These are phyloP conservation scores for Anaspis maculata DNA, from an alignment of 2,888 invertebrate genomes.

Conservation along the genomic window DNA sequence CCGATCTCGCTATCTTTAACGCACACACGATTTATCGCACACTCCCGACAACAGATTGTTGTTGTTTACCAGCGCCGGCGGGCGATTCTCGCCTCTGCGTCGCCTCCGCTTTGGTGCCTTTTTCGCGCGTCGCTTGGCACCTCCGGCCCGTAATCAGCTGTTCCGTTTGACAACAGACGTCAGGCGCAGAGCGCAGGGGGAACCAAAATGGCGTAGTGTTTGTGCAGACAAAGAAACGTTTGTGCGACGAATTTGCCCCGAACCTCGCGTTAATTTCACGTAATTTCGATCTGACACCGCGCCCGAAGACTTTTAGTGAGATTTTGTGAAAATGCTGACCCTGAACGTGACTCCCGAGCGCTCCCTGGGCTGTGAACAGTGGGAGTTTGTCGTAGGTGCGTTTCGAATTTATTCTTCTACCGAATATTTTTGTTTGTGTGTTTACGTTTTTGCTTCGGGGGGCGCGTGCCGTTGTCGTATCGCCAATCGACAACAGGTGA, in stretches of 20 bases:
- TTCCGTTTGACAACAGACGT: constrained; percentile 35
- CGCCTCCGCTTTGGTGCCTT: constrained; percentile 6
- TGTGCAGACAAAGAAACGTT: constrained; percentile 12
- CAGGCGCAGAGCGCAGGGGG: constrained; percentile 17
- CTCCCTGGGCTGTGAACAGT: constrained; percentile 92
- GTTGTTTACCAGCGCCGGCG: too few species aligned
- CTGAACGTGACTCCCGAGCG: constrained; percentile 94
- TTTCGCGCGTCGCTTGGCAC: constrained; percentile 6
- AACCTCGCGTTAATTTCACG: constrained; percentile 11
- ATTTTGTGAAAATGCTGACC: constrained; percentile 70
- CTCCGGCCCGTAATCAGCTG: constrained; percentile 35
- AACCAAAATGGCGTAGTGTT: constrained; percentile 34
- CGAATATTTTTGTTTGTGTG: constrained; percentile 8
- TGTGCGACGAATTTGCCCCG: constrained; percentile 7
- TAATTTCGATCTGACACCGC: constrained; percentile 11
- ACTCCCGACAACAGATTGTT: too few species aligned
- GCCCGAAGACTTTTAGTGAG: constrained; percentile 9
- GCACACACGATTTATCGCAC: too few species aligned
- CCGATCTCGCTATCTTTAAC: too few species aligned
- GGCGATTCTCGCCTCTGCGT: constrained; percentile 8
- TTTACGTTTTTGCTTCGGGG: background rate
- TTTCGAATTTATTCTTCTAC: constrained; percentile 27
- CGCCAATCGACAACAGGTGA: background rate
- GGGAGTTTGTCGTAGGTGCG: constrained; percentile 95
- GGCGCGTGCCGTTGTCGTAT: background rate